Evolutionary conservation across 2,113 vertebrate species (phyloP), one percentile per base, ranked within the genome.

Genomic region (Xiphophorus hellerii): DNA sequence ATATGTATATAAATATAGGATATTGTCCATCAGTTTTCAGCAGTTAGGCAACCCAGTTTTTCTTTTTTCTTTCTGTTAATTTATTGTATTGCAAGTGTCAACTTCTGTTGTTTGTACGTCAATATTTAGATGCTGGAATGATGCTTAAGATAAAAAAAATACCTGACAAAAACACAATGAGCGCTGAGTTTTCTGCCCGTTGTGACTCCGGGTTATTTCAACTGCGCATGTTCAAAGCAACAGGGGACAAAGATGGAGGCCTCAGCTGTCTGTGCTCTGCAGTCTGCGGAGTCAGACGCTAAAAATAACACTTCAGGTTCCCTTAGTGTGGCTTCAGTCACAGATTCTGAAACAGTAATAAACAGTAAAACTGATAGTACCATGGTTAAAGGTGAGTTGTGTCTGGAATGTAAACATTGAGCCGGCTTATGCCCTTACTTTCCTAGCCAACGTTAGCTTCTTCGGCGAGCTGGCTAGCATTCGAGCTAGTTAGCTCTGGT

Each of bases 381-480:
- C 93, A 93, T 88, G 90, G 85, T 88, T 82, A 85, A 93, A 96
- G 95, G 94, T 95, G 95, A 96, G 95, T 96, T 90, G 73, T 90
- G 81, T 64, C 80, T 81, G 81, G 69, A 86, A 81, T 74, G 74
- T 83, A 77, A 79, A 88, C 68, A 82, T 83, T 84, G 20, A 85
- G 76, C 51, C 69, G 76, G 77, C 7, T 58, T 65, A 60, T 61
- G 66, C 71, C 79, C 69, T 84, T 60, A 17, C 42, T 79, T 65
- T 58, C 35, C 76, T 71, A 73, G 78, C 71, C 76, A 73, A 76
- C 75, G 77, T 83, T 90, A 91, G 88, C 87, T 10, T 39, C 62
- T 8, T 51, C 74, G 80, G 90, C 87, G 88, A 89, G 87, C 61
- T 62, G 71, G 84, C 84, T 91, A 92, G 76, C 67, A 71, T 60